Conservation (phyloP, 2,113 vertebrate genomes). For the Scolopax mira region DNA sequence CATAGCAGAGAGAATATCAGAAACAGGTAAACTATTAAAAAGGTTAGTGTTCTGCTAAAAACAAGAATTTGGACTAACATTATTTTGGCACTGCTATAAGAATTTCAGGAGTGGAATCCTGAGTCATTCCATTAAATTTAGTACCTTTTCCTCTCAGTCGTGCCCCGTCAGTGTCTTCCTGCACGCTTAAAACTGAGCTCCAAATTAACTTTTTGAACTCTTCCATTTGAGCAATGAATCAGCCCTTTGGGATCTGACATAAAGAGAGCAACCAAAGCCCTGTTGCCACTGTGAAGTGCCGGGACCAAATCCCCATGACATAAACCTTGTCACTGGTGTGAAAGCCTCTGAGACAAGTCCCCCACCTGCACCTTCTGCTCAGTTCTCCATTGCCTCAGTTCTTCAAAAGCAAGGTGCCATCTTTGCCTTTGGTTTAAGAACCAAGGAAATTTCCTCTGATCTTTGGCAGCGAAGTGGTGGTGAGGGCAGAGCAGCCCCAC, state of each 20-base stretch:
- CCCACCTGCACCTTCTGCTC: background rate
- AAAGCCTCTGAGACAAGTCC: background rate
- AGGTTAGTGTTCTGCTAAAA: background rate
- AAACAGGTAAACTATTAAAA: background rate
- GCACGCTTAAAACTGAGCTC: accelerated
- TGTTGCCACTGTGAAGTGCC: accelerated
- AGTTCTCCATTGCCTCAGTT: accelerated
- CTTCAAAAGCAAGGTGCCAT: background rate
- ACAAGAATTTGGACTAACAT: background rate
- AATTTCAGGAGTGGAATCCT: background rate
- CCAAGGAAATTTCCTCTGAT: accelerated
- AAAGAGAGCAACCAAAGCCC: background rate
- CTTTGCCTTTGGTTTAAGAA: background rate
- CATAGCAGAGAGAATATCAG: accelerated
- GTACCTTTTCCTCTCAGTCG: accelerated
- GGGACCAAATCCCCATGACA: accelerated
- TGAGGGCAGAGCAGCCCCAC: background rate
- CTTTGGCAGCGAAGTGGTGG: background rate
- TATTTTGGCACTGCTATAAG: background rate
- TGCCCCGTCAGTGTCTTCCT: accelerated
- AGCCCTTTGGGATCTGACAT: accelerated
- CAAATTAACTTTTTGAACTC: background rate
- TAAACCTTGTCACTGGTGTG: accelerated
- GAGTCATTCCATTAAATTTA: accelerated
- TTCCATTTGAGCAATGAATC: accelerated